Percentiles rank a stretch among this genome's conserved stretches.
Evolutionary conservation across 2,113 vertebrate species (phyloP).

Genomic region (Xiphorhynchus elegans): DNA sequence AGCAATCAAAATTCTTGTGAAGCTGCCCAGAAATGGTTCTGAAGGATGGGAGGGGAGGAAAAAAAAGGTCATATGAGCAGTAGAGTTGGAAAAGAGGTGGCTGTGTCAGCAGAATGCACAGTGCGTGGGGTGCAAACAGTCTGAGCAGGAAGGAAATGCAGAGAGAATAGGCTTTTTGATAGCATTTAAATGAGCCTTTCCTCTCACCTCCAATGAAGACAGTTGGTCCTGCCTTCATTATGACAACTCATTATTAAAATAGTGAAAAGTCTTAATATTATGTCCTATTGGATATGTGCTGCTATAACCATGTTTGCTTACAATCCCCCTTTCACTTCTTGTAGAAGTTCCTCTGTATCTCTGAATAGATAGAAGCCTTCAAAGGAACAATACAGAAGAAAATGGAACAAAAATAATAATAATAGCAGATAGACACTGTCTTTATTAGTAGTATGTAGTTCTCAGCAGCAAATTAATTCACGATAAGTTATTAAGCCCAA

Average conservation of each 20-base stretch:
- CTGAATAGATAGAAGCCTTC: neutral
- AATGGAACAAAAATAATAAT: slow-evolving; percentile 23
- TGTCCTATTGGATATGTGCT: neutral
- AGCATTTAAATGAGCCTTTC: neutral
- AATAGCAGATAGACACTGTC: neutral
- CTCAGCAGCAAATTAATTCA: slow-evolving; percentile 29
- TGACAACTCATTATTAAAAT: neutral
- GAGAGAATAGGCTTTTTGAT: neutral
- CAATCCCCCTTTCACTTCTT: neutral
- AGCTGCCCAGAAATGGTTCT: slow-evolving; percentile 42
- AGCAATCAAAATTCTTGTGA: slow-evolving; percentile 40
- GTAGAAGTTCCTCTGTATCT: neutral
- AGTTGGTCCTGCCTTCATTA: neutral
- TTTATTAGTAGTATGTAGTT: neutral
- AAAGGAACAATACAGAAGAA: slow-evolving; percentile 15
- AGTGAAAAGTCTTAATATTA: neutral
- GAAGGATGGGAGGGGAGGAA: neutral
- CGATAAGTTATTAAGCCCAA: neutral
- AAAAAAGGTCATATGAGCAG: neutral
- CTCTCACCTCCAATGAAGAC: neutral
- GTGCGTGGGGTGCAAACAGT: neutral
- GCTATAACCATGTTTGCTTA: neutral
- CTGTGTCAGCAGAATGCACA: slow-evolving; percentile 28
- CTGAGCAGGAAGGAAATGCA: neutral
- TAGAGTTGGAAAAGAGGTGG: neutral